phyloP scores from a whole-genome alignment of 1,140 invertebrate genomes.

The Aphaenogaster ashmeadi region DNA sequence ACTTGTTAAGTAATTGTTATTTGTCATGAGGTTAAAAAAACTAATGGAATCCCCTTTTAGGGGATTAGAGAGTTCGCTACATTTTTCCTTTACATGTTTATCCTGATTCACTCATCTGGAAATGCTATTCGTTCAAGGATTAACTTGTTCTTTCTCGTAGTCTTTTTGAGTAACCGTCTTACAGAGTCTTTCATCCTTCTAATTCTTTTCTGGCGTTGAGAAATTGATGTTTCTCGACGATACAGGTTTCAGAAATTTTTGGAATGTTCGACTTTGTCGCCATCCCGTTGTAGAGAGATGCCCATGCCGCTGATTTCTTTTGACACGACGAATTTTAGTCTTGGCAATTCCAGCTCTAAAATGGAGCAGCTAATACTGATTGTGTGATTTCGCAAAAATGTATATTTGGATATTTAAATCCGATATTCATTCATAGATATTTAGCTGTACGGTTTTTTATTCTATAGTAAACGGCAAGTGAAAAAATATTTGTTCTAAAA shows the following conservation, averaged over 20 bases:
- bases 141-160: constrained; percentile 65
- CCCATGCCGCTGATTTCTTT: not conserved
- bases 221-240: constrained; percentile 73
- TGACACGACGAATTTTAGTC: not conserved
- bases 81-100: constrained; percentile 29
- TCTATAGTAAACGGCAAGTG: not conserved
- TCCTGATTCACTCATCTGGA: constrained; percentile 68
- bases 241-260: constrained; percentile 32
- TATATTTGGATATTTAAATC: not conserved
- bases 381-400: not conserved
- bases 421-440: not conserved
- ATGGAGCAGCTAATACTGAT: not conserved
- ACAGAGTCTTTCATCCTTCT: constrained; percentile 8
- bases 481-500: not conserved
- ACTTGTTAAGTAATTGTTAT: constrained; percentile 50
- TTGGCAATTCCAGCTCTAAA: not conserved
- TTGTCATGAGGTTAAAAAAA: constrained; percentile 56
- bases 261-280: constrained; percentile 59
- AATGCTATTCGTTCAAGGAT: constrained; percentile 74
- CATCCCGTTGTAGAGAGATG: not conserved
- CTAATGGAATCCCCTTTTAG: constrained; percentile 64
- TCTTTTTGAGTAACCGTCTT: constrained; percentile 61
- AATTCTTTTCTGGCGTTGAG: constrained; percentile 12
- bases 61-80: constrained; percentile 75
- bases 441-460: not conserved